A percentile compares a stretch with the other conserved stretches of the same genome.
phyloP scores from a whole-genome alignment of 1,140 invertebrate species.

The Gonatopus flavifemur region DNA sequence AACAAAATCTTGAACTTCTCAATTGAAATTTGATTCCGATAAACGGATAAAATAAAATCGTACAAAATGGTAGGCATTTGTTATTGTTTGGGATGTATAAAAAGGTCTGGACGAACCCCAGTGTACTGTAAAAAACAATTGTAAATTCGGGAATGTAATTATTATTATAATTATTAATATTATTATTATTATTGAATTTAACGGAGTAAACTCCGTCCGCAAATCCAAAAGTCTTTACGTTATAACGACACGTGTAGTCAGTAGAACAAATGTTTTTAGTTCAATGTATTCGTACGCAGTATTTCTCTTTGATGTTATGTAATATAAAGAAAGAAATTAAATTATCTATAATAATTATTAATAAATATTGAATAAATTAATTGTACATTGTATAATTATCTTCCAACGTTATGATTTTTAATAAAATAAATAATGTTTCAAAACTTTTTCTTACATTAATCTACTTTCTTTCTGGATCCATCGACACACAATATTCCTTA shows the following conservation, averaged over 20 bases:
- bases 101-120: too few species aligned
- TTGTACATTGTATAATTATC: slow-evolving; percentile 21
- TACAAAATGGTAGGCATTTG: too few species aligned
- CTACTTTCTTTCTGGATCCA: not conserved
- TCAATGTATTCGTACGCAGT: slow-evolving; percentile 42
- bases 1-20: too few species aligned
- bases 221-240: slow-evolving; percentile 6
- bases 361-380: slow-evolving; percentile 13
- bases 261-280: slow-evolving; percentile 21
- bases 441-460: not conserved
- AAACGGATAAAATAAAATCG: too few species aligned
- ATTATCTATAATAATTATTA: slow-evolving; percentile 27
- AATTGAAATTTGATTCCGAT: too few species aligned
- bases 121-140: too few species aligned
- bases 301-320: slow-evolving; percentile 38
- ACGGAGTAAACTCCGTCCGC: too few species aligned
- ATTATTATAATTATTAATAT: too few species aligned
- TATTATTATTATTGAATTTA: too few species aligned
- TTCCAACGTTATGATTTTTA: slow-evolving; percentile 34
- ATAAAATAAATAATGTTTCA: slow-evolving; percentile 30
- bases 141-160: too few species aligned
- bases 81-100: too few species aligned
- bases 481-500: not conserved
- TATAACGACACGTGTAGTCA: slow-evolving; percentile 9
- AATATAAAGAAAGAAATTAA: slow-evolving; percentile 31